Percentiles rank a stretch among this genome's conserved stretches.
Conservation (phyloP, 2,797 vertebrate species). For the Notolabrus celidotus region DNA sequence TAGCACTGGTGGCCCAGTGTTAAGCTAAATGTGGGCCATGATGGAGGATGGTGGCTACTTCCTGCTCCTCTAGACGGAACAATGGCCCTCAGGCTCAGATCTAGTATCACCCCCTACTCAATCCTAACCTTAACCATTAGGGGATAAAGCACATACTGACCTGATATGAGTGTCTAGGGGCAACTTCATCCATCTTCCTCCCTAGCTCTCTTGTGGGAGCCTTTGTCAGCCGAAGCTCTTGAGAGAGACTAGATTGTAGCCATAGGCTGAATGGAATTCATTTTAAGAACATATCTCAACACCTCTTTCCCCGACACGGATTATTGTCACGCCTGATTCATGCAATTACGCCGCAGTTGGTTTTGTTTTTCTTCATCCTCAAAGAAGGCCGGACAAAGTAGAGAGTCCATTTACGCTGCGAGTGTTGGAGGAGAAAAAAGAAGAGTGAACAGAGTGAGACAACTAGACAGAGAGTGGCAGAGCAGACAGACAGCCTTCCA, state of each 20-base stretch:
- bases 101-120: constrained; percentile 80
- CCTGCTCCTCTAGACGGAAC: constrained; percentile 77
- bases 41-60: constrained; percentile 87
- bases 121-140: constrained; percentile 86
- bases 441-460: constrained; percentile 54
- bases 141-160: constrained; percentile 85
- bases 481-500: constrained; percentile 76
- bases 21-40: constrained; percentile 91
- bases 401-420: constrained; percentile 32
- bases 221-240: constrained; percentile 80
- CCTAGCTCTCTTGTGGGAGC: constrained; percentile 80
- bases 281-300: constrained; percentile 63
- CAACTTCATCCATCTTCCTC: constrained; percentile 85
- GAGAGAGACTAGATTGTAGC: constrained; percentile 80
- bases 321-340: constrained; percentile 61
- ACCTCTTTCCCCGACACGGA: constrained; percentile 44
- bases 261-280: constrained; percentile 78
- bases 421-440: constrained; percentile 10
- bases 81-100: constrained; percentile 79
- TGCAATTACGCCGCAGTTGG: constrained; percentile 39
- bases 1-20: constrained; percentile 86
- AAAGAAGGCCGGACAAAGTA: constrained; percentile 19
- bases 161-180: constrained; percentile 86
- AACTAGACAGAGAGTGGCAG: constrained; percentile 61
- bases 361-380: constrained; percentile 33